Conservation (phyloP, 1,140 invertebrate species). For the Trichomalopsis sarcophagae region DNA sequence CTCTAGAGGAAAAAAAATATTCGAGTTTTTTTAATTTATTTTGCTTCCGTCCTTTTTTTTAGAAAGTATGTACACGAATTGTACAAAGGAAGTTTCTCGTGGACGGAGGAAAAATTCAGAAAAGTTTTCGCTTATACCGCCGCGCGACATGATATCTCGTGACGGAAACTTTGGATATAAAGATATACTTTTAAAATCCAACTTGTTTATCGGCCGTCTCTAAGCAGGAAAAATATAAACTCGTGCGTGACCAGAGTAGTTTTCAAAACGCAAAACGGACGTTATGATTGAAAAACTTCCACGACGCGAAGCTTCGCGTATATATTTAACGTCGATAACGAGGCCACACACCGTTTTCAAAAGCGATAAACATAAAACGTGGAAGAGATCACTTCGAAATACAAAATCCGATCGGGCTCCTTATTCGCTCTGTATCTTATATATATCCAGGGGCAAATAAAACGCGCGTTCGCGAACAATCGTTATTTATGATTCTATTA, state of each 20-base stretch:
- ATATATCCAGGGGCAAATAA: background rate
- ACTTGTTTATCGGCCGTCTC: background rate
- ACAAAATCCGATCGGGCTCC: background rate
- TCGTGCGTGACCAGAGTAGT: background rate
- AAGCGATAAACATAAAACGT: background rate
- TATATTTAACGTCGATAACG: too few species aligned
- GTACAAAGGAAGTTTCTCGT: background rate
- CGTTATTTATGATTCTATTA: constrained; percentile 1
- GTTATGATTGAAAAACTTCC: background rate
- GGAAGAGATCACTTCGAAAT: background rate
- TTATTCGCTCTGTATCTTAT: background rate
- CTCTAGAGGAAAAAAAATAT: background rate
- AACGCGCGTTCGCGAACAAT: background rate
- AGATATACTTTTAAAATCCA: constrained; percentile 1
- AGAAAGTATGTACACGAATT: background rate
- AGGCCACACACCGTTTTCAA: background rate
- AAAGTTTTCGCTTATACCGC: background rate
- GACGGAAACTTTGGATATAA: background rate
- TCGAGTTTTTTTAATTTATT: background rate
- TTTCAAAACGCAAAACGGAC: background rate
- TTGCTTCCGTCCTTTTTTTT: background rate
- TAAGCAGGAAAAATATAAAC: background rate
- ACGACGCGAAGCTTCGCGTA: background rate
- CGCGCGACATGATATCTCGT: background rate
- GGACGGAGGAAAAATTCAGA: background rate